Conservation (phyloP, 2,797 vertebrate genomes). For the Arrhamphus sclerolepis region DNA sequence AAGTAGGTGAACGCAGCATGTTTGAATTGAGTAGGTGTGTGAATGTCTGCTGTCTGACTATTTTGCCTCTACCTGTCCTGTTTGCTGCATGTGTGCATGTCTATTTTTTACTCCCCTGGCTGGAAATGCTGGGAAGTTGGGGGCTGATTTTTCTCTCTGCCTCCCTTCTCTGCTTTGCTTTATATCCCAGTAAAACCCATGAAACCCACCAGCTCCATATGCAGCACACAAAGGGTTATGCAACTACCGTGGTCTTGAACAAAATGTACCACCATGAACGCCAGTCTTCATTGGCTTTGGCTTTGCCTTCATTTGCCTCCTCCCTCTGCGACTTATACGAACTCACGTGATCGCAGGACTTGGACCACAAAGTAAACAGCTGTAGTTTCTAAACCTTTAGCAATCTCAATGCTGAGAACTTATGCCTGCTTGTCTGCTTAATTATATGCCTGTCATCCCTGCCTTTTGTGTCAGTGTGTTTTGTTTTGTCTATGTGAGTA, state of each 20-base stretch:
- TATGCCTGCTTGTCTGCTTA: constrained; percentile 3
- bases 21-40: constrained; percentile 54
- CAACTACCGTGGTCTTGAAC: constrained; percentile 51
- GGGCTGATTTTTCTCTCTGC: constrained; percentile 5
- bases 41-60: constrained; percentile 45
- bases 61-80: constrained; percentile 46
- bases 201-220: constrained; percentile 59
- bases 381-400: constrained; percentile 12
- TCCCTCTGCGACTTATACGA: constrained; percentile 31
- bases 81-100: constrained; percentile 17
- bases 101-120: constrained; percentile 30
- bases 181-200: constrained; percentile 62
- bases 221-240: constrained; percentile 47
- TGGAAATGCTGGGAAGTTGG: constrained; percentile 13
- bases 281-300: constrained; percentile 23
- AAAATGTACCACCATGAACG: constrained; percentile 55
- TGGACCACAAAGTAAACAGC: constrained; percentile 6
- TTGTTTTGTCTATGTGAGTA: constrained; percentile 4
- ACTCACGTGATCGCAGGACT: constrained; percentile 17
- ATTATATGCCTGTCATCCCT: constrained; percentile 23
- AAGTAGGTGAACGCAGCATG: constrained; percentile 52
- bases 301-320: constrained; percentile 31
- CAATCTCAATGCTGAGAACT: constrained; percentile 14
- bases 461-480: background rate
- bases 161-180: constrained; percentile 40